phyloP scores from a whole-genome alignment of 2,888 invertebrate species.

The Atherix ibis region DNA sequence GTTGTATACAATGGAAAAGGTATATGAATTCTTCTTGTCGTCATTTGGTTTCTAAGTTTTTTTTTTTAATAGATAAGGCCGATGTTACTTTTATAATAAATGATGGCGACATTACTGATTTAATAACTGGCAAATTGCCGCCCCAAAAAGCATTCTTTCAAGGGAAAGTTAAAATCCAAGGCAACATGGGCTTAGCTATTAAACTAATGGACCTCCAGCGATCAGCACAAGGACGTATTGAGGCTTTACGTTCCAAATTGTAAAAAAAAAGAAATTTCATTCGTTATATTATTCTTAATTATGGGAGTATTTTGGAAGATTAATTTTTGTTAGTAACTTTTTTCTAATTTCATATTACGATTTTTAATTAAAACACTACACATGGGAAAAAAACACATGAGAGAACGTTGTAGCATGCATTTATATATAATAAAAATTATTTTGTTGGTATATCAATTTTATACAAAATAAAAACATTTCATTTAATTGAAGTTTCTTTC shows the following conservation, averaged over 20 bases:
- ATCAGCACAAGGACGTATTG: slow-evolving; percentile 56
- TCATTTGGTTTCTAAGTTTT: slow-evolving; percentile 5
- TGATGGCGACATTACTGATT: slow-evolving; percentile 74
- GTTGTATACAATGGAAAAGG: slow-evolving; percentile 58
- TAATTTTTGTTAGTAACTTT: too few species aligned
- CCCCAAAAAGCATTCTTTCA: slow-evolving; percentile 94
- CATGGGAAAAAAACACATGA: too few species aligned
- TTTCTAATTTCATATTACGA: too few species aligned
- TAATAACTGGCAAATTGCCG: slow-evolving; percentile 81
- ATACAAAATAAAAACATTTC: too few species aligned
- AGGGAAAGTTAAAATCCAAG: slow-evolving; percentile 91
- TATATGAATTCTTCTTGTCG: slow-evolving; percentile 8
- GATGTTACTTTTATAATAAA: slow-evolving; percentile 80
- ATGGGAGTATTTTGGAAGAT: too few species aligned
- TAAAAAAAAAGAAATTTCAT: slow-evolving; percentile 31
- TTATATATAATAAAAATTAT: too few species aligned
- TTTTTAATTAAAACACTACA: too few species aligned
- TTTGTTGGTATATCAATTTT: too few species aligned
- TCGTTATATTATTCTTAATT: neutral
- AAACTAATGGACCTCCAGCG: slow-evolving; percentile 74
- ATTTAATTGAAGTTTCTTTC: too few species aligned
- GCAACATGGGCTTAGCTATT: slow-evolving; percentile 93
- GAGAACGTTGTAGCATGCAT: too few species aligned
- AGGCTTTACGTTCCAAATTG: slow-evolving; percentile 55
- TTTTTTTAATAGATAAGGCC: slow-evolving; percentile 47